A percentile compares a stretch with the other conserved stretches of the same genome.
phyloP scores from a whole-genome alignment of 2,113 vertebrate genomes.

The Brachirus orientalis region DNA sequence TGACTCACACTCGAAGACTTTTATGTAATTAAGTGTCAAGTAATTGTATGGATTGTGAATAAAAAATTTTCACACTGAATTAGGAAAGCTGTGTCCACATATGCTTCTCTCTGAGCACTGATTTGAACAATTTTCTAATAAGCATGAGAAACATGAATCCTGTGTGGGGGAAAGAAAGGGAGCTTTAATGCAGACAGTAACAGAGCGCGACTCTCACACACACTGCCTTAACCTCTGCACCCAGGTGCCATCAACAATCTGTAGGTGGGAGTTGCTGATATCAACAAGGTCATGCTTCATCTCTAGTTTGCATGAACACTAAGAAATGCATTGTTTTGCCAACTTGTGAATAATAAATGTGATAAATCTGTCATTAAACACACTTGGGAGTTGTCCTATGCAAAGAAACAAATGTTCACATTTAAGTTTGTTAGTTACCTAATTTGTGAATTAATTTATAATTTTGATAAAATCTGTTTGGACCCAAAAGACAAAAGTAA shows the following conservation, averaged over 20 bases:
- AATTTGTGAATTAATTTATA: too few relatives aligned
- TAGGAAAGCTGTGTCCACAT: constrained; percentile 22
- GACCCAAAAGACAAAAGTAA: too few relatives aligned
- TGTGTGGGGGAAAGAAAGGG: too few relatives aligned
- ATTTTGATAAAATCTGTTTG: too few relatives aligned
- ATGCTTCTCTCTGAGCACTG: not conserved
- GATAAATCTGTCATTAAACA: too few relatives aligned
- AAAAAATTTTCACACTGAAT: constrained; percentile 35
- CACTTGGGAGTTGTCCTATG: too few relatives aligned
- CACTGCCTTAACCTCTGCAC: not conserved
- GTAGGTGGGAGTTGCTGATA: not conserved
- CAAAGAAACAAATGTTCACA: too few relatives aligned
- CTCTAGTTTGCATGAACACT: not conserved
- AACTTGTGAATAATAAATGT: too few relatives aligned
- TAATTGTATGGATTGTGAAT: constrained; percentile 27
- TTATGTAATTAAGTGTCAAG: constrained; percentile 40
- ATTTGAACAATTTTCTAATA: constrained; percentile 16
- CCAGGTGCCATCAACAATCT: not conserved
- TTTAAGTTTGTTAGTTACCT: too few relatives aligned
- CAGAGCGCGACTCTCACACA: not conserved
- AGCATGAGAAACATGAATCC: not conserved
- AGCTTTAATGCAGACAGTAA: too few relatives aligned
- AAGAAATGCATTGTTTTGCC: not conserved
- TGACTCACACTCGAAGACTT: constrained; percentile 15
- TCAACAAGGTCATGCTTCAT: not conserved